Percentiles rank a stretch among this genome's conserved stretches.
Conservation (phyloP, 2,797 vertebrate genomes). For the Hozukius guyotensis region DNA sequence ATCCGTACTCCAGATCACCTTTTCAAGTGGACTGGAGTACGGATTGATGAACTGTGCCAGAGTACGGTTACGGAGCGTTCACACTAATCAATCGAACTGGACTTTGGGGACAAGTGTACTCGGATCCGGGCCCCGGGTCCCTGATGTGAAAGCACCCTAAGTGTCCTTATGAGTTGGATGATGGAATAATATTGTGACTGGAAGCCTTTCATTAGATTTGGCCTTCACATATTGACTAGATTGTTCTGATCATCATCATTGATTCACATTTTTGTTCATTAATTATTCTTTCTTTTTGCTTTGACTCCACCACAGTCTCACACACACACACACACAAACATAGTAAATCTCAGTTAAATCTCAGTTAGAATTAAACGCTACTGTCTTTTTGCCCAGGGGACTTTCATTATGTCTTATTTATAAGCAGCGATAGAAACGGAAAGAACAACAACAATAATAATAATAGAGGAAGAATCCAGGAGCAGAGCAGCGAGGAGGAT, state of each 20-base stretch:
- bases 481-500: conserved; percentile 21
- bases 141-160: too few species aligned
- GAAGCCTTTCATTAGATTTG: conserved; percentile 50
- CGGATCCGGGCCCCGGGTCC: too few species aligned
- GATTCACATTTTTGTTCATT: conserved; percentile 24
- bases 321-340: not conserved
- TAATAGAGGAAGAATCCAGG: conserved; percentile 27
- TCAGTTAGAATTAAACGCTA: conserved; percentile 40
- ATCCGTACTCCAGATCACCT: too few species aligned
- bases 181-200: not conserved
- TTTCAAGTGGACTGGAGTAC: too few species aligned
- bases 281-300: not conserved
- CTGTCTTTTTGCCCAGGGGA: conserved; percentile 24
- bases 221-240: conserved; percentile 36
- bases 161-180: not conserved
- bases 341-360: conserved; percentile 29
- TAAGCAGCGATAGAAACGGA: conserved; percentile 24
- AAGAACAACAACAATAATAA: conserved; percentile 43
- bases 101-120: too few species aligned
- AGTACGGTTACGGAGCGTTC: too few species aligned
- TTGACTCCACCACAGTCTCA: not conserved
- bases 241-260: conserved; percentile 17
- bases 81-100: too few species aligned
- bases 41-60: too few species aligned
- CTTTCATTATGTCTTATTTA: conserved; percentile 67